phyloP scores from a whole-genome alignment of 1,140 invertebrate genomes.

The Diabrotica undecimpunctata region DNA sequence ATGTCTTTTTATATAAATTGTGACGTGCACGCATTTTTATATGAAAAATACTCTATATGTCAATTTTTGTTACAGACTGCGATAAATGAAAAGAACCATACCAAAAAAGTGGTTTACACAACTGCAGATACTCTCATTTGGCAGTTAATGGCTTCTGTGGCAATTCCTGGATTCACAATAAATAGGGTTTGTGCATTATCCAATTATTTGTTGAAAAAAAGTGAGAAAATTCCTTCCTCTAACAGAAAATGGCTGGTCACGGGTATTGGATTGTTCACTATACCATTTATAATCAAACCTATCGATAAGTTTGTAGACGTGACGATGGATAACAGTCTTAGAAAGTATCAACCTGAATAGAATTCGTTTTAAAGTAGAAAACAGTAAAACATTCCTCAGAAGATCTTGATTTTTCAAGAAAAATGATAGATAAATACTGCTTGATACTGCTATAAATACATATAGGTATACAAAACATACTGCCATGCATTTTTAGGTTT shows the following conservation, averaged over 20 bases:
- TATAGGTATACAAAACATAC: too few relatives aligned
- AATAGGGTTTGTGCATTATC: conserved; percentile 76
- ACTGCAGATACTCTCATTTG: conserved; percentile 82
- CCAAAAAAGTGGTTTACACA: conserved; percentile 54
- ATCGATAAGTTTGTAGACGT: conserved; percentile 80
- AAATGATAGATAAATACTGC: too few relatives aligned
- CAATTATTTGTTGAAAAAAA: conserved; percentile 53
- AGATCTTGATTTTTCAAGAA: too few relatives aligned
- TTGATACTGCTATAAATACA: too few relatives aligned
- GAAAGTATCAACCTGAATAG: conserved; percentile 31
- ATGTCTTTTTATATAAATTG: too few relatives aligned
- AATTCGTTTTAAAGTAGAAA: too few relatives aligned
- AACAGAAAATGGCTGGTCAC: conserved; percentile 67
- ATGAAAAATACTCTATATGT: too few relatives aligned
- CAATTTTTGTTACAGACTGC: conserved; percentile 26
- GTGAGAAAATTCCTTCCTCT: conserved; percentile 48
- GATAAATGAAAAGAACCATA: conserved; percentile 22
- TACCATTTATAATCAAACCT: conserved; percentile 89
- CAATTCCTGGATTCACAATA: conserved; percentile 88
- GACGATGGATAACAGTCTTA: conserved; percentile 69
- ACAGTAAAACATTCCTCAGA: too few relatives aligned
- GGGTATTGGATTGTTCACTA: conserved; percentile 74
- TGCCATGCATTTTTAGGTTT: too few relatives aligned
- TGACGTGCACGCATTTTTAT: too few relatives aligned
- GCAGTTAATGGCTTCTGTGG: conserved; percentile 90